Evolutionary conservation across 2,113 vertebrate genomes (phyloP), one percentile per base, ranked within the genome.

Genomic region (Grallaria varia): DNA sequence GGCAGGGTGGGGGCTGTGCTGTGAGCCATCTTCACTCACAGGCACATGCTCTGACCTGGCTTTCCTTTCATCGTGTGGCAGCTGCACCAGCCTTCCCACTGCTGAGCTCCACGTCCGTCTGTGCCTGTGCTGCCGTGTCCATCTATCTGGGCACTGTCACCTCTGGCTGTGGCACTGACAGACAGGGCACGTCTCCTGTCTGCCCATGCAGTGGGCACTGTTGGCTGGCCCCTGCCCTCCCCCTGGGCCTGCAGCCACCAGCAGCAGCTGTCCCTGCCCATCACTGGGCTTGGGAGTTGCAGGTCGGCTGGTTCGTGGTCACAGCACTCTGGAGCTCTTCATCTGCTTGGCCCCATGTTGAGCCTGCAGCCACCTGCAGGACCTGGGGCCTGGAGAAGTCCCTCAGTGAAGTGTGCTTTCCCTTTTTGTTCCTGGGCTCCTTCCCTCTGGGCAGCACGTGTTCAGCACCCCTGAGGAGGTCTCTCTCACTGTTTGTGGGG

Each of bases 81-180:
- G 53, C 30, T 47, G 40, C 31, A 24, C 20, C 62, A 40, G n/a
- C 79, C 33, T 72, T 53, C 20, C 39, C 63, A 45, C 49, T 19
- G 17, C 60, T 1, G 1, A 45, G 30, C 30, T 63, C 33, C 8
- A 3, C 0, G 0, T 25, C 47, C 4, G 0, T 33, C 53, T 47
- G 33, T 0, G 0, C 18, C 58, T 1, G 0, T 0, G 1, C 50
- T 31, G 44, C 66, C 0, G 0, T 12, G 56, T 40, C 59, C 5
- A 5, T 31, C 69, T 31, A 19, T 67, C 6, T 9, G 5, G 42
- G 76, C n/a, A 3, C 27, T 35, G 28, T 37, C 4, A 4, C 45
- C 47, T 53, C 1, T 2, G 3, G 35, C 50, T 24, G 7, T 2
- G 7, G 20, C 21, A 19, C 39, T 47, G 44, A 19, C 3, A 2